Percentiles rank a stretch among this genome's conserved stretches.
Conservation (phyloP, 2,888 invertebrate species). For the Dichetophora obliterata region DNA sequence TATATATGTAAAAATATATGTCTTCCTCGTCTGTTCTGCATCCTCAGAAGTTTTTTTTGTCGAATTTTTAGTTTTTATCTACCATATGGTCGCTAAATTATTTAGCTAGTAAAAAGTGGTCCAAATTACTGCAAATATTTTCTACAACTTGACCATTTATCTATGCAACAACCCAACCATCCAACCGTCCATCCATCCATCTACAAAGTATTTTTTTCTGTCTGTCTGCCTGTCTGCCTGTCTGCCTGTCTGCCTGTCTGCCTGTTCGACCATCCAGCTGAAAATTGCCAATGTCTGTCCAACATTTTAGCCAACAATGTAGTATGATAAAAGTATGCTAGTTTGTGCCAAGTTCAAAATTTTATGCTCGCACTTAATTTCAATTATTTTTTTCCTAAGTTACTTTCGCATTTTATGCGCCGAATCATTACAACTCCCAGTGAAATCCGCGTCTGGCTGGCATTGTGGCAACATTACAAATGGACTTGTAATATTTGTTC, state of each 20-base stretch:
- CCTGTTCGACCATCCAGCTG: conserved; percentile 5
- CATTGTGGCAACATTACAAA: conserved; percentile 26
- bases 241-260: neutral
- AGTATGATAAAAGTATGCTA: neutral
- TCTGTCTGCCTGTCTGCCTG: neutral
- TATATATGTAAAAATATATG: too few species aligned
- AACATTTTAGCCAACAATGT: neutral
- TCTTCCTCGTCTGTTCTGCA: neutral
- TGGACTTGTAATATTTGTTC: conserved; percentile 29
- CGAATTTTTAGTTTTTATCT: neutral
- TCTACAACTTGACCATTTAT: conserved; percentile 16
- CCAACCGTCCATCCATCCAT: conserved; percentile 6
- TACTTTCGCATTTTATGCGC: conserved; percentile 3
- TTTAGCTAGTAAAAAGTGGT: neutral
- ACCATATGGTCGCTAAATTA: conserved; percentile 10
- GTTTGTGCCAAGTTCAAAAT: conserved; percentile 34
- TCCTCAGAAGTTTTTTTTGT: neutral
- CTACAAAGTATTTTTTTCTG: neutral
- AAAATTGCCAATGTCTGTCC: neutral
- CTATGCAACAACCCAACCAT: conserved; percentile 10
- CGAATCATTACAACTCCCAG: neutral
- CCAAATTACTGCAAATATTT: neutral
- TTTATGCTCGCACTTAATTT: conserved; percentile 33
- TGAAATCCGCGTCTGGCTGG: neutral
- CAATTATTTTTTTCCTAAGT: conserved; percentile 14